Conservation (phyloP, 2,888 invertebrate genomes). For the Drosophila nr. fundita region DNA sequence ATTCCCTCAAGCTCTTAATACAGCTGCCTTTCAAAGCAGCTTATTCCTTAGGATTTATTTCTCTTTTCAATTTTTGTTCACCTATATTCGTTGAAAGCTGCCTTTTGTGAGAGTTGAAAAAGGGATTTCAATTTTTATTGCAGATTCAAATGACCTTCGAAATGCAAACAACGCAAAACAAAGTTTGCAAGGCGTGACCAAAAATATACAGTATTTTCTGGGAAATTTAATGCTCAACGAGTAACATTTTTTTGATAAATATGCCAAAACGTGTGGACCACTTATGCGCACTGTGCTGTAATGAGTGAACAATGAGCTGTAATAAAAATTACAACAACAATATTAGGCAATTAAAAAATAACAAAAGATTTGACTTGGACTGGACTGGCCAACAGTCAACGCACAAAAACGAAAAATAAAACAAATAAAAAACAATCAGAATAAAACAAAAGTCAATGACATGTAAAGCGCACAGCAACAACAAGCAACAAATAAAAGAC, state of each 20-base stretch:
- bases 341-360: slow-evolving; percentile 69
- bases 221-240: slow-evolving; percentile 11
- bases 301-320: slow-evolving; percentile 66
- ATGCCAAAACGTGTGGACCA: slow-evolving; percentile 50
- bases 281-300: slow-evolving; percentile 57
- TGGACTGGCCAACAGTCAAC: slow-evolving; percentile 30
- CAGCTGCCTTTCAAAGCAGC: not conserved
- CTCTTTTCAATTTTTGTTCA: not conserved
- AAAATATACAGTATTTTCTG: slow-evolving; percentile 2
- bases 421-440: slow-evolving; percentile 18
- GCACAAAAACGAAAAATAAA: slow-evolving; percentile 2
- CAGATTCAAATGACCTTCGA: slow-evolving; percentile 51
- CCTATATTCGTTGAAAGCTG: not conserved
- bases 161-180: not conserved
- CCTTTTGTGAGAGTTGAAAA: not conserved
- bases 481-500: slow-evolving; percentile 41
- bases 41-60: slow-evolving; percentile 4
- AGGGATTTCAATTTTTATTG: not conserved
- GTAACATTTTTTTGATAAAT: slow-evolving; percentile 15
- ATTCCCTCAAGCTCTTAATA: not conserved
- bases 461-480: slow-evolving; percentile 54
- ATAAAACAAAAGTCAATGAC: slow-evolving; percentile 71
- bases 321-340: slow-evolving; percentile 34
- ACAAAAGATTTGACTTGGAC: slow-evolving; percentile 66
- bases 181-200: not conserved